Evolutionary conservation across 2,797 vertebrate genomes (phyloP).

Genomic region (Gadopsis marmoratus): DNA sequence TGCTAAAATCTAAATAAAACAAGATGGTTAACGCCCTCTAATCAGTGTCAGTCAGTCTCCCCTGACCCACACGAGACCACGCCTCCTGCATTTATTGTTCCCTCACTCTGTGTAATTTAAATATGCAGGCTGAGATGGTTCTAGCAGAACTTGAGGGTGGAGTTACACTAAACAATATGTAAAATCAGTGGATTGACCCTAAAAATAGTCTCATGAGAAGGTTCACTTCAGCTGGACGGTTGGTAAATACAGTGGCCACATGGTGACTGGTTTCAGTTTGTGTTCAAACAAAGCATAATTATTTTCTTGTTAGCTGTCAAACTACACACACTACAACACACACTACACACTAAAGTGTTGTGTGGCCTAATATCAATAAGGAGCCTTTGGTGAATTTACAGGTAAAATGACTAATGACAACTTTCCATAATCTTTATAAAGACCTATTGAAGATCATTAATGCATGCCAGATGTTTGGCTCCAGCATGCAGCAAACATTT

Average conservation of each 20-base stretch:
- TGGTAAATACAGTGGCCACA: too few species aligned
- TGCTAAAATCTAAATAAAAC: too few species aligned
- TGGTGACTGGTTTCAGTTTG: neutral
- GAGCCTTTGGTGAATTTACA: neutral
- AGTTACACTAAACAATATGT: neutral
- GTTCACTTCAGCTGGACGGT: neutral
- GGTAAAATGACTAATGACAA: neutral
- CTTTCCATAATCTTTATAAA: neutral
- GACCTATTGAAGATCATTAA: neutral
- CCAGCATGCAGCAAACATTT: neutral
- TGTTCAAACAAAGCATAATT: neutral
- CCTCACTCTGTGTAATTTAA: too few species aligned
- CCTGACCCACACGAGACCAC: too few species aligned
- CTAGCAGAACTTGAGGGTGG: too few species aligned
- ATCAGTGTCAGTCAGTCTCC: too few species aligned
- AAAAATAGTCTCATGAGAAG: neutral
- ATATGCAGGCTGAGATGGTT: too few species aligned
- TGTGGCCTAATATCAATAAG: neutral
- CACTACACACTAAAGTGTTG: neutral
- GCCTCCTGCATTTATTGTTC: too few species aligned
- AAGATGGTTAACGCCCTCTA: too few species aligned
- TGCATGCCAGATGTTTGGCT: neutral
- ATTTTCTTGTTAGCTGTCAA: neutral
- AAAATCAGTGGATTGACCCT: neutral
- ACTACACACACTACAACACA: too few species aligned